Conservation (phyloP, 2,797 vertebrate genomes). For the Anguilla marmorata region DNA sequence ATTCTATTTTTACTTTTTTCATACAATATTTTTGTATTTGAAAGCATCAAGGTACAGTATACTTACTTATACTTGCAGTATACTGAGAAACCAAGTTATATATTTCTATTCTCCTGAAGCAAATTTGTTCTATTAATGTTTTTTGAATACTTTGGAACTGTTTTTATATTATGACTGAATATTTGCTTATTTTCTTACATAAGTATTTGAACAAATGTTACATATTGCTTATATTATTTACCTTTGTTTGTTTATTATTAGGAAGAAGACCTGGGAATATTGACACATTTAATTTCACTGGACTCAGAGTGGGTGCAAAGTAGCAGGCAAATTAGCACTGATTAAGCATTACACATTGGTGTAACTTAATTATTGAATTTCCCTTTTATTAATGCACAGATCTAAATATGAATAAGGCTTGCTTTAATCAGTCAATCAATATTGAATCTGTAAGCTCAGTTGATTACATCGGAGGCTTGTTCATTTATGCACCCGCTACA, state of each 20-base stretch:
- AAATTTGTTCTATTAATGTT: neutral
- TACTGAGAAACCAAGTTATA: too few relatives aligned
- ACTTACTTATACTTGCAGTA: too few relatives aligned
- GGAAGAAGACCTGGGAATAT: neutral
- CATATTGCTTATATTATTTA: too few relatives aligned
- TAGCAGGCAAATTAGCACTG: neutral
- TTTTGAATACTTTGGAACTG: neutral
- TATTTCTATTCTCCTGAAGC: too few relatives aligned
- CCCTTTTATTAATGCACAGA: neutral
- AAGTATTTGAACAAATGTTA: too few relatives aligned
- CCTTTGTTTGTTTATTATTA: neutral
- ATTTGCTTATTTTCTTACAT: too few relatives aligned
- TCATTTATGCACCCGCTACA: conserved; percentile 41
- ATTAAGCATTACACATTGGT: neutral
- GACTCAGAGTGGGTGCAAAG: neutral
- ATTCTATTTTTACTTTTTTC: too few relatives aligned
- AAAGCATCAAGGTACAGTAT: neutral
- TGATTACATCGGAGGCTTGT: conserved; percentile 27
- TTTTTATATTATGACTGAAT: neutral
- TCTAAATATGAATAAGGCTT: conserved; percentile 29
- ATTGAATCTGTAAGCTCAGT: conserved; percentile 67
- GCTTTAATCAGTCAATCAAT: conserved; percentile 66
- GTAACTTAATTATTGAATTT: neutral
- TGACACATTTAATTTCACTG: neutral
- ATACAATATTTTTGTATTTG: neutral